Percentiles rank a stretch among this genome's conserved stretches.
Conservation (phyloP, 1,140 invertebrate genomes). For the Drosophila truncata region DNA sequence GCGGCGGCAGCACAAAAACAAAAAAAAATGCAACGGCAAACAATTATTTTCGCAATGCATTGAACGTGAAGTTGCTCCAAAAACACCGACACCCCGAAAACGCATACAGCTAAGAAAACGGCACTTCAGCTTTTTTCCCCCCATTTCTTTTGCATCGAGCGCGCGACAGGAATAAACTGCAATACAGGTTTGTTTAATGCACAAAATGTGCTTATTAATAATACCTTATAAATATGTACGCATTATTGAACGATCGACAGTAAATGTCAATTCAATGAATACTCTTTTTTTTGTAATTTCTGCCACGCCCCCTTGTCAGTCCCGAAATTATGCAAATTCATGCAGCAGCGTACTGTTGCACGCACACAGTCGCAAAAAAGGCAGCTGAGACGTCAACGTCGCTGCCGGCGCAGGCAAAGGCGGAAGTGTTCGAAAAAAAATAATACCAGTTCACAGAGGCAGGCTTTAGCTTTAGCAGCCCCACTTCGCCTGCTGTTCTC, state of each 20-base stretch:
- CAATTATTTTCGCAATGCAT: constrained; percentile 74
- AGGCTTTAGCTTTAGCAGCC: constrained; percentile 33
- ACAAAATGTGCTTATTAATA: constrained; percentile 51
- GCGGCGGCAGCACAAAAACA: constrained; percentile 30
- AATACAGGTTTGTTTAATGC: constrained; percentile 77
- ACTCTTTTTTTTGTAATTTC: constrained; percentile 22
- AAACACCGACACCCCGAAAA: constrained; percentile 46
- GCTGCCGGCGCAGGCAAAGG: constrained; percentile 67
- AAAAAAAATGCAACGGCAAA: constrained; percentile 76
- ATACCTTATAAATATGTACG: constrained; percentile 30
- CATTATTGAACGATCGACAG: constrained; percentile 38
- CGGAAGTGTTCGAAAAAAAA: constrained; percentile 48
- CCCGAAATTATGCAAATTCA: constrained; percentile 79
- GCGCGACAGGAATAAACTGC: constrained; percentile 65
- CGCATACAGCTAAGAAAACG: constrained; percentile 48
- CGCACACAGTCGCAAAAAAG: constrained; percentile 28
- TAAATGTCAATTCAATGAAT: constrained; percentile 52
- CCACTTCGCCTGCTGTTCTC: constrained; percentile 29
- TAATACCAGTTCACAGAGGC: constrained; percentile 63
- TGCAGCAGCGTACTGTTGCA: constrained; percentile 32
- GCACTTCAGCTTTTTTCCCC: constrained; percentile 33
- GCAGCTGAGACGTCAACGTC: constrained; percentile 32
- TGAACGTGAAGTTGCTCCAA: constrained; percentile 64
- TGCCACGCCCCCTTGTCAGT: constrained; percentile 47
- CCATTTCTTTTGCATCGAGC: constrained; percentile 51